Evolutionary conservation across 2,888 invertebrate species (phyloP), one percentile per base, ranked within the genome.

Genomic region (Cheilosia urbana): DNA sequence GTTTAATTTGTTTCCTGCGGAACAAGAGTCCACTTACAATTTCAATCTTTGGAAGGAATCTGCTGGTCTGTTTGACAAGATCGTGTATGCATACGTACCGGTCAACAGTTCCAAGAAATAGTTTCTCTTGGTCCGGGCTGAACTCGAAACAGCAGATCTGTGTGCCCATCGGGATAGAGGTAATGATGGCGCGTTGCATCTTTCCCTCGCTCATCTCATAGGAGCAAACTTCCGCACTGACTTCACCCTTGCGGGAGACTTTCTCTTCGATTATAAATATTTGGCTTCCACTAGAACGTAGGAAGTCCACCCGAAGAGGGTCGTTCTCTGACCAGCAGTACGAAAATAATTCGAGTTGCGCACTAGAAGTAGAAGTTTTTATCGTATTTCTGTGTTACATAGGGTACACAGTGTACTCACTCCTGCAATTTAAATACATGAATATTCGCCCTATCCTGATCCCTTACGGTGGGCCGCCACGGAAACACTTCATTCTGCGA

Each of bases 271-370:
- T 93, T 87, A 96, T 95, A 91, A 96, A 94, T 88, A 96, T 93
- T 88, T 95, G 93, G 90, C 95, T 95, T 75, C 95, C 94, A 87
- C 95, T 94, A 69, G 94, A 93, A 87, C 94, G 94, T 89, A 97
- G 95, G 89, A 98, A 95, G 88, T 95, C 94, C 37, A 97, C 96
- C 90, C 95, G 94, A n/a, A 98, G 92, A 0, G 97, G 97, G 92
- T 98, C 98, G 91, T 96, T 96, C 91, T 98, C 97, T 42, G 98
- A 95, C 92, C 96, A 96, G 89, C 96, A 96, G 90, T 96, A 97
- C 62, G 96, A 96, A 73, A 96, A 91, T 47, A 97, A 93, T 88
- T 96, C 96, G 81, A 97, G 93, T 89, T 96, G 95, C 83, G 93
- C 93, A 17, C 96, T 96, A 89, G 89, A 88, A 89, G 87, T 84